Base-by-base conservation (phyloP, 2,888 invertebrate species). In the Cephus nigrinus region DNA sequence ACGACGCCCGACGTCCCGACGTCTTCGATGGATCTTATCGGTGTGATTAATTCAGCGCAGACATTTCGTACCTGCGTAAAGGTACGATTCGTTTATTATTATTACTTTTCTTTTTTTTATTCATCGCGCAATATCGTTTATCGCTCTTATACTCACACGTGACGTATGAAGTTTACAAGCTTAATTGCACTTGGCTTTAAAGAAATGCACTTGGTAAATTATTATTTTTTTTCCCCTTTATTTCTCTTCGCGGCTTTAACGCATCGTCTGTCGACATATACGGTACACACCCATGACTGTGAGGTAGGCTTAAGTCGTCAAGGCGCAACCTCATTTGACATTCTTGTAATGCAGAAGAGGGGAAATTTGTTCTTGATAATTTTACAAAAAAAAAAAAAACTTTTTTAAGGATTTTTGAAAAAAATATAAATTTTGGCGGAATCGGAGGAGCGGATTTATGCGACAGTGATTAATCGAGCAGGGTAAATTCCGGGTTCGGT, bases 361-460 rank as follows among this genome's bases (percentile, higher is more conserved):
- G 3, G 3, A 35, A 3, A 1, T 35, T 12, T 12, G 35, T 35
- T 12, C 35, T 12, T 35, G 35, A 35, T 35, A 3, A 35, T 35
- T 35, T 12, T 12, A 35, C 0, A 0, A 12, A 3, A 35, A 35
- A 12, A 35, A 35, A 12, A 35, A 35, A 34, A 0, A 0, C 1
- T 12, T 35, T 35, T 35, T 35, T 0, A 3, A 35, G 35, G 0
- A 35, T 35, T 35, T 12, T 12, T 12, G 12, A 12, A 12, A 35
- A 11, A 11, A 11, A 1, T 34, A 0, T 1, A 2, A 34, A 55
- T 55, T 23, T 2, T 55, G 9, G 9, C 23, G 9, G 2, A 23
- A 23, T 9, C 5, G 2, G 1, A 23, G 9, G 2, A 9, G 5
- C 2, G 5, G 9, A 23, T 23, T 55, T 9, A 0, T 2, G 1